phyloP scores from a whole-genome alignment of 2,797 vertebrate species.

The Paguma larvata region DNA sequence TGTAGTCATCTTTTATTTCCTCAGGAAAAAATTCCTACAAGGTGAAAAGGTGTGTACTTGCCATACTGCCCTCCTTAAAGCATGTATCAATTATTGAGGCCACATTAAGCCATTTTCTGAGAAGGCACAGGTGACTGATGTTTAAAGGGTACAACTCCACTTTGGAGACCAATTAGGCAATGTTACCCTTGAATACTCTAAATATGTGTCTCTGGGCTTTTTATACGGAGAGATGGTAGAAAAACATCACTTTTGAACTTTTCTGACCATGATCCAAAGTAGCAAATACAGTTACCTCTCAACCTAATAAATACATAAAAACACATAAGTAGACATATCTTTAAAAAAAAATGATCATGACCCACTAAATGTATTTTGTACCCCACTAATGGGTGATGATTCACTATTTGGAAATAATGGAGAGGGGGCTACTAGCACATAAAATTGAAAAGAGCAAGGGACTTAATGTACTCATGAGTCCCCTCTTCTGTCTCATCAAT shows the following conservation, averaged over 20 bases:
- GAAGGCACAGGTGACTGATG: not conserved
- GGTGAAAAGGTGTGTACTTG: not conserved
- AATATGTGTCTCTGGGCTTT: not conserved
- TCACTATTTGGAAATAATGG: slow-evolving; percentile 22
- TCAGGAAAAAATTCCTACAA: slow-evolving; percentile 6
- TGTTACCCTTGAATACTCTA: not conserved
- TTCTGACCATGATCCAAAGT: not conserved
- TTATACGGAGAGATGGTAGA: not conserved
- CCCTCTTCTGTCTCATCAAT: not conserved
- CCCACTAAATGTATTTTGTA: not conserved
- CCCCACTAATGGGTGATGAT: not conserved
- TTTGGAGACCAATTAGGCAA: not conserved
- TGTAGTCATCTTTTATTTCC: not conserved
- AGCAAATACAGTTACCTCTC: slow-evolving; percentile 35
- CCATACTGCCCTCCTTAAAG: not conserved
- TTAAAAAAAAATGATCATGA: not conserved
- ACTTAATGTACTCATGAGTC: not conserved
- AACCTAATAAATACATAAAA: not conserved
- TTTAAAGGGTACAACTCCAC: not conserved
- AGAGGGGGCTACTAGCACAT: not conserved
- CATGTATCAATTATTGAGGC: not conserved
- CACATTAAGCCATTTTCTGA: not conserved
- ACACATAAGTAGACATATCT: not conserved
- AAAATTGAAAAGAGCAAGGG: not conserved
- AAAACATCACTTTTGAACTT: not conserved